phyloP scores from a whole-genome alignment of 2,113 vertebrate species.

The Polyodon spathula region DNA sequence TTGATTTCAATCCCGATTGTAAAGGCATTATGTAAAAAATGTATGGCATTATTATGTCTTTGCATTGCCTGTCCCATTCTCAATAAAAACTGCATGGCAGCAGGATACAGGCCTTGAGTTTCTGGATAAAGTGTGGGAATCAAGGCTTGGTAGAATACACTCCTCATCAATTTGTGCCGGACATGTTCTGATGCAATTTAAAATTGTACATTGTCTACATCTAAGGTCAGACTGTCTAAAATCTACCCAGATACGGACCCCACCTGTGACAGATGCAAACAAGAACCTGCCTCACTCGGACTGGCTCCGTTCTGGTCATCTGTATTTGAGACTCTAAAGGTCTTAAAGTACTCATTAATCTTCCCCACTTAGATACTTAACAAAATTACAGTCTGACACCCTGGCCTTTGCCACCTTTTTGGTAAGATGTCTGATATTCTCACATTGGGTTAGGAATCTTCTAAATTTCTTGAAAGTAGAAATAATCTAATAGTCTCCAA shows the following conservation, averaged over 20 bases:
- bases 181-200: slow-evolving; percentile 7
- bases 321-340: slow-evolving; percentile 11
- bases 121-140: slow-evolving; percentile 9
- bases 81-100: slow-evolving; percentile 8
- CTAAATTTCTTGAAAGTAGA: too few relatives aligned
- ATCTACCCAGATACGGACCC: slow-evolving; percentile 8
- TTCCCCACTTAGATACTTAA: not conserved
- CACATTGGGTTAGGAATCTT: too few relatives aligned
- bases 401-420: too few relatives aligned
- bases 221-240: slow-evolving; percentile 10
- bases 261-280: slow-evolving; percentile 9
- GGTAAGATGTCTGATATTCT: too few relatives aligned
- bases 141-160: not conserved
- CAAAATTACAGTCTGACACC: too few relatives aligned
- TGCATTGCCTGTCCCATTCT: not conserved
- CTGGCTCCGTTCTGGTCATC: not conserved
- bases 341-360: not conserved
- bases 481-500: too few relatives aligned
- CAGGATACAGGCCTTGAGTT: slow-evolving; percentile 3
- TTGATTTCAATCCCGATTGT: too few relatives aligned
- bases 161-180: slow-evolving; percentile 1
- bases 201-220: slow-evolving; percentile 10
- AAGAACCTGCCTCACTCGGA: slow-evolving; percentile 2
- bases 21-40: too few relatives aligned
- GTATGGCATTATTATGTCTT: not conserved